Percentiles rank a stretch among this genome's conserved stretches.
phyloP scores from a whole-genome alignment of 1,140 invertebrate genomes.

The Eriocheir sinensis region DNA sequence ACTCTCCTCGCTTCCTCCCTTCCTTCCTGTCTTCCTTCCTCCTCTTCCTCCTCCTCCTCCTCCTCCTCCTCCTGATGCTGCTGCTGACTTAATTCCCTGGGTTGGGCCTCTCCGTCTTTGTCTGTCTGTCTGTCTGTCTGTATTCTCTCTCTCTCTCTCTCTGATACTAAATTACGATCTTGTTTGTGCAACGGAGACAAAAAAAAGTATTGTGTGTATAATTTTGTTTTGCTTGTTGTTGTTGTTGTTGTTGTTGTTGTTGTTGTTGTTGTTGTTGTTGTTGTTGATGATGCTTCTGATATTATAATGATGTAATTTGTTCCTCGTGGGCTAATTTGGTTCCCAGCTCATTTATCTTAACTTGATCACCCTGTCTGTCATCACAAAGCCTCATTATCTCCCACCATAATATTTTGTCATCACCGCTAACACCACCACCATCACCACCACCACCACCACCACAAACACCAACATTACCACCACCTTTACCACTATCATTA shows the following conservation, averaged over 20 bases:
- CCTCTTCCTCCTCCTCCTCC: background rate
- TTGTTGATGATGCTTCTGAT: background rate
- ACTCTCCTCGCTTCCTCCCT: background rate
- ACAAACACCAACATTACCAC: background rate
- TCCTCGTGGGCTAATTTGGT: too few species aligned
- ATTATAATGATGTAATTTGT: too few species aligned
- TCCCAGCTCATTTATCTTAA: too few species aligned
- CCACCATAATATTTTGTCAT: background rate
- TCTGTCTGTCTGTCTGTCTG: too few species aligned
- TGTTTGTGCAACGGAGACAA: too few species aligned
- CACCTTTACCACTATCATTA: too few species aligned
- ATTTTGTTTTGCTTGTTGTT: background rate
- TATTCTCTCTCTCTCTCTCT: too few species aligned
- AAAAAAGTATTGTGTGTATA: too few species aligned
- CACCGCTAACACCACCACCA: background rate
- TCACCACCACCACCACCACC: background rate
- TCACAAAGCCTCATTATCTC: too few species aligned
- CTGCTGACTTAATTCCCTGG: background rate
- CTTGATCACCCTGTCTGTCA: too few species aligned
- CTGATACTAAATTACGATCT: too few species aligned
- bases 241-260: background rate
- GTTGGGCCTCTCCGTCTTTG: too few species aligned
- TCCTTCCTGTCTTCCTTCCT: background rate
- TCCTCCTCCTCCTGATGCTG: background rate
- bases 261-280: background rate